Evolutionary conservation across 2,888 invertebrate genomes (phyloP), one percentile per base, ranked within the genome.

Genomic region (Entomobrya multifasciata): DNA sequence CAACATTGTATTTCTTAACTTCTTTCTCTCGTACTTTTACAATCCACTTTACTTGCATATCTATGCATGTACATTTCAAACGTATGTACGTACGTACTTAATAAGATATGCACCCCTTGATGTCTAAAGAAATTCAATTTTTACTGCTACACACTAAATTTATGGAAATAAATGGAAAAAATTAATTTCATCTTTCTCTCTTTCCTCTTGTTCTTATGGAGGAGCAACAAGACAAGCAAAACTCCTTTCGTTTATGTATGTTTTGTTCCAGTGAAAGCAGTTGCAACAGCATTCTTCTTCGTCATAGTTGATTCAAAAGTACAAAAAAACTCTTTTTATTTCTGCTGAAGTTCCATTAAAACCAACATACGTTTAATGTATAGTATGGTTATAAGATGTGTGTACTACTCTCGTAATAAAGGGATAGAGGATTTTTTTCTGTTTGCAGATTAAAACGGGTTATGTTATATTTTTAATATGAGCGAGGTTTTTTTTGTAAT

Each of bases 41-140:
- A n/a, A 41, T 67, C n/a, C 15, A 67, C 20, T 20, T 17, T 65
- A 20, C 13, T n/a, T 36, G 10, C 20, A 6, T 36, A 36, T 8
- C 8, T 36, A 20, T 20, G 22, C 15, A 3, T 0, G 22, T 36
- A 41, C 27, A 30, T 8, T 30, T n/a, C n/a, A 30, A 11, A 62
- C n/a, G 36, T 20, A 41, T 20, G 67, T 44, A 74, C 72, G 25
- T 44, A 57, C 57, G 49, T 52, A 65, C 76, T 88, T 88, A 88
- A 87, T 90, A 89, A 89, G 89, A 89, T 90, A 90, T 90, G 90
- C 90, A 90, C 90, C 90, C 89, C 88, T 87, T 87, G 88, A 89
- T 86, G 89, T 62, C 70, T 82, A 62, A 80, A 86, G 85, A 87
- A 89, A 90, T 90, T 90, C 89, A 90, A 89, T 90, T 90, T 90